Evolutionary conservation across 2,888 invertebrate species (phyloP), one percentile per base, ranked within the genome.

Genomic region (Drosophila rellima): DNA sequence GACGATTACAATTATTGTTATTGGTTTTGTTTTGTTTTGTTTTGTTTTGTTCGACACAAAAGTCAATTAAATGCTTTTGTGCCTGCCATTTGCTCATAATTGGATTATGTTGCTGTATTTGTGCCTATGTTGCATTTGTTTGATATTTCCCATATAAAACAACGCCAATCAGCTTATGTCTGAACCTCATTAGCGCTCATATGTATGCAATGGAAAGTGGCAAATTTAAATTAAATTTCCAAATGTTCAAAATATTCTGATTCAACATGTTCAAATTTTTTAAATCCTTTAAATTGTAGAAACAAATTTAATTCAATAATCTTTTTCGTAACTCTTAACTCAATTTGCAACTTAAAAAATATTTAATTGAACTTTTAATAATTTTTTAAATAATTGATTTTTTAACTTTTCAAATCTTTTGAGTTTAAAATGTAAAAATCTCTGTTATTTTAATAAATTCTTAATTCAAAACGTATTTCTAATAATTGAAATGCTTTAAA

Each of bases 1-100:
- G 71, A 74, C 74, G 73, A 81, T 83, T 84, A 84, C 87, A 78
- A 66, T 84, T 83, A 83, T 83, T 84, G 70, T 83, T 82, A 82
- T 82, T 83, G 65, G 73, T 81, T 83, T 82, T 70, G 67, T 57
- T 26, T 7, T 26, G 33, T 33, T 31, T 31, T 31, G 31, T 74
- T 60, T 47, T 61, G 64, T 52, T 72, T 48, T 61, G 64, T 48
- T 72, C 52, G n/a, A 48, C 61, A 55, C 74, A 74, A 87, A 84
- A 87, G 85, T 83, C 85, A 87, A 83, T 84, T 78, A 87, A 84
- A 73, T 70, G 85, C 48, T 50, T 66, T 84, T 83, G 81, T 61
- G 66, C 60, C 45, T 18, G 50, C 62, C 70, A 74, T 72, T 77
- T 70, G 60, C 33, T 52, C 63, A 67, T 79, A 82, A 87, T 84